Base-by-base conservation (phyloP, 2,113 vertebrate genomes). In the Heterochromis multidens region DNA sequence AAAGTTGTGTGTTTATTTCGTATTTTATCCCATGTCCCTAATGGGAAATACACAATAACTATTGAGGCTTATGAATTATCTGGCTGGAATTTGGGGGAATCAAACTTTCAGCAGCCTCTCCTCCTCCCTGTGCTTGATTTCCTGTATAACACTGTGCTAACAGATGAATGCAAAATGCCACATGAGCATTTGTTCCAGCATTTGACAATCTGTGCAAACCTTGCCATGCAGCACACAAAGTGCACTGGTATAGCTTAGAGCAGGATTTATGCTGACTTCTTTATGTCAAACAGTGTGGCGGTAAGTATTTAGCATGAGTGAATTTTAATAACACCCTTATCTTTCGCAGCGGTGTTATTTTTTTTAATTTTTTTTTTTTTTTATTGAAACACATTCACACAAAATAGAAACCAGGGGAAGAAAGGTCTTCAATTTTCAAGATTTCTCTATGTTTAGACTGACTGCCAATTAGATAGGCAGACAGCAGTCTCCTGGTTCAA, bases 381-480 rank as follows among this genome's bases (percentile, higher is more conserved):
- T 16, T 29, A 25, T 62, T 10, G 37, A 78, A 65, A 77, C 49
- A 52, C 3, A 61, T n/a, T 79, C 46, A 31, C n/a, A 79, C 4
- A 4, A 8, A 59, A 33, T 29, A 23, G 63, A 78, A 81, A 81
- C 72, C 17, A 67, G 5, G 6, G 19, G 67, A 59, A 76, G 23
- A 59, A 40, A 76, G 23, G 60, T 70, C 7, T 86, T 88, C 0
- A 9, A 78, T 86, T 86, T 84, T 80, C 16, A 70, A 59, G 49
- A 83, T 65, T 77, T 76, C 59, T 54, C 40, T 67, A 23, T 52
- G 31, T 87, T 65, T 82, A 77, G 70, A 91, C 88, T 90, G 93
- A 91, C 89, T 91, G 90, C 80, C 90, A 94, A 91, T 93, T 93
- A 94, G 85, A 80, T 33, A 60, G 61, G 52, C 89, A 87, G 74